Evolutionary conservation across 2,888 invertebrate species (phyloP), one percentile per base, ranked within the genome.

Genomic region (Crematogaster levior): DNA sequence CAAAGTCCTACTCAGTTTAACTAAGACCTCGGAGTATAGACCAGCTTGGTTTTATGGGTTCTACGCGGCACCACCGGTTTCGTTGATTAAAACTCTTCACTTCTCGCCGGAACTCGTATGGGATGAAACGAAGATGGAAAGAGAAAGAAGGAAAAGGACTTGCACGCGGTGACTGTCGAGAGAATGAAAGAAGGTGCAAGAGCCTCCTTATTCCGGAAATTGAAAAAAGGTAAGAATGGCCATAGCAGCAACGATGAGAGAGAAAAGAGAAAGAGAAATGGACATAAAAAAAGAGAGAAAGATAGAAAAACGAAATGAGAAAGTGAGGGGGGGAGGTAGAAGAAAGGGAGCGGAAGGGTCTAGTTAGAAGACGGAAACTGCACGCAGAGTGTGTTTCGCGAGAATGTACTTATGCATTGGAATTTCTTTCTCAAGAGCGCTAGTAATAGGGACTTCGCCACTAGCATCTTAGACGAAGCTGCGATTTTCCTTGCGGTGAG

Each of bases 41-140:
- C 15, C 43, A 58, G 72, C 48, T 65, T 63, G 79, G 82, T 84
- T 90, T 88, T 87, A 90, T 84, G 86, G 84, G 85, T 84, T 72
- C 83, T 79, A 68, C 80, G 70, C 51, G 84, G 79, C 82, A 82
- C 80, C 86, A 66, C 80, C 81, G 66, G 84, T 89, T 90, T 91
- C 90, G 90, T 92, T 92, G 92, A 92, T 92, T 91, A 91, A 92
- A 92, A 89, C 91, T 90, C 86, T 48, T 84, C 75, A 46, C 34
- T 34, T 34, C 34, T 61, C 66, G 53, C 34, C 37, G 56, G 48
- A 72, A 65, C 53, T 60, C 60, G 73, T 60, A 37, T 40, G 37
- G 27, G n/a, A 27, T 21, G 40, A 72, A 63, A 27, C 48, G 51
- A 51, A 46, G 70, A 65, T 37, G 40, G n/a, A 21, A 53, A 56